Conservation (phyloP, 2,888 invertebrate genomes). For the Doris montereyensis region DNA sequence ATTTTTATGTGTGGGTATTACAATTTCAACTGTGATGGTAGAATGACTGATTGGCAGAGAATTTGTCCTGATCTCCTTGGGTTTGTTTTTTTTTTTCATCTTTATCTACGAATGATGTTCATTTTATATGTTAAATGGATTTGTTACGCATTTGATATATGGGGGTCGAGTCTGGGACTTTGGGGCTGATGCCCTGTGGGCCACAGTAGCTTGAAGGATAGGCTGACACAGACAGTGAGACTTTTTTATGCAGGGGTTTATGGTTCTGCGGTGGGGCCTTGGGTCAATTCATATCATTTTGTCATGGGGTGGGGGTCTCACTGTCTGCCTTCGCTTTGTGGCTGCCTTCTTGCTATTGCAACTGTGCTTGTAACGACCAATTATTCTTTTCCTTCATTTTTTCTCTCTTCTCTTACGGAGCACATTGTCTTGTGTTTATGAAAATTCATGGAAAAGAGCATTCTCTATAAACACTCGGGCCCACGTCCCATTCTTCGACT, state of each 20-base stretch:
- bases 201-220: constrained; percentile 68
- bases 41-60: no score
- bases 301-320: not conserved
- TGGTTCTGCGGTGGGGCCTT: not conserved
- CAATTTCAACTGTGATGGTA: no score
- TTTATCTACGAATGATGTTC: no score
- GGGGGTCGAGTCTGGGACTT: no score
- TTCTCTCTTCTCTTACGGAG: constrained; percentile 51
- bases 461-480: constrained; percentile 89
- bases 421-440: constrained; percentile 88
- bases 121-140: no score
- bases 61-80: no score
- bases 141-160: no score
- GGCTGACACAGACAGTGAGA: constrained; percentile 52
- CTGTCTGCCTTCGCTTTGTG: constrained; percentile 49
- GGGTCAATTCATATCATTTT: constrained; percentile 12
- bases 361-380: constrained; percentile 50
- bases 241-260: not conserved
- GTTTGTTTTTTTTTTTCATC: no score
- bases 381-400: constrained; percentile 40
- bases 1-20: no score
- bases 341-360: constrained; percentile 66
- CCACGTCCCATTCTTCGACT: constrained; percentile 49
- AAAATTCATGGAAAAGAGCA: constrained; percentile 89
- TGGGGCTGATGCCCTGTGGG: constrained; percentile 50